These are phyloP conservation scores for Colletes gigas DNA, from an alignment of 1,140 invertebrate species.

Conservation along the genomic window DNA sequence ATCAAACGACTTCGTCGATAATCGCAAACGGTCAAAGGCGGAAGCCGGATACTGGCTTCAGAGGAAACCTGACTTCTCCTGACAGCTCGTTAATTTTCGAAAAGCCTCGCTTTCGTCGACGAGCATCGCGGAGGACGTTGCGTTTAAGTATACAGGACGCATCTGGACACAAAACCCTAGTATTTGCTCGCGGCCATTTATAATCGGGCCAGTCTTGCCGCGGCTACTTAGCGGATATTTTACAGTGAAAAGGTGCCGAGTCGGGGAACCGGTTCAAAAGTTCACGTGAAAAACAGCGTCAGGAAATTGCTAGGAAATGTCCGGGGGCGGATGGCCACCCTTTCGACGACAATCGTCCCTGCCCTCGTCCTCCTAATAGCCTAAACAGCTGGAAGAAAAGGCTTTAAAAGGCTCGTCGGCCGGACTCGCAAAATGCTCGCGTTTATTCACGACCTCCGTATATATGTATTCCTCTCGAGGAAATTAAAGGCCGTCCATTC, in stretches of 20 bases:
- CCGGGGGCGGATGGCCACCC: slow-evolving; percentile 60
- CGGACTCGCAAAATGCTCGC: slow-evolving; percentile 54
- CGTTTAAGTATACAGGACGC: slow-evolving; percentile 69
- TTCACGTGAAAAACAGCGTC: slow-evolving; percentile 76
- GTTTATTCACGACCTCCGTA: neutral
- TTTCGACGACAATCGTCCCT: slow-evolving; percentile 51
- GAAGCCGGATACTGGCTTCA: neutral
- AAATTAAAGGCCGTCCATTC: slow-evolving; percentile 54
- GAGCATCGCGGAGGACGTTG: slow-evolving; percentile 18
- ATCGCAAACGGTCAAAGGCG: neutral
- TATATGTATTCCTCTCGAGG: slow-evolving; percentile 38
- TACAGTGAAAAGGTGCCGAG: slow-evolving; percentile 55
- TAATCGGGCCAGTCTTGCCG: slow-evolving; percentile 65
- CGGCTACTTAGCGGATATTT: slow-evolving; percentile 76
- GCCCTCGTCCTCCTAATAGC: slow-evolving; percentile 58
- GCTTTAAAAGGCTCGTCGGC: slow-evolving; percentile 54
- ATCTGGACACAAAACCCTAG: slow-evolving; percentile 71
- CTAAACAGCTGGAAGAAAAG: slow-evolving; percentile 58
- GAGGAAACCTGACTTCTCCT: neutral
- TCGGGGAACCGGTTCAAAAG: slow-evolving; percentile 66
- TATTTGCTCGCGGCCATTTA: slow-evolving; percentile 72
- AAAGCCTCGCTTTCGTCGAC: slow-evolving; percentile 36
- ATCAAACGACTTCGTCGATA: neutral
- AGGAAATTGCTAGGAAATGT: slow-evolving; percentile 78
- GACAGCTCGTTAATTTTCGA: slow-evolving; percentile 55